Conservation (phyloP, 2,797 vertebrate species). For the Sebastes elongatus region DNA sequence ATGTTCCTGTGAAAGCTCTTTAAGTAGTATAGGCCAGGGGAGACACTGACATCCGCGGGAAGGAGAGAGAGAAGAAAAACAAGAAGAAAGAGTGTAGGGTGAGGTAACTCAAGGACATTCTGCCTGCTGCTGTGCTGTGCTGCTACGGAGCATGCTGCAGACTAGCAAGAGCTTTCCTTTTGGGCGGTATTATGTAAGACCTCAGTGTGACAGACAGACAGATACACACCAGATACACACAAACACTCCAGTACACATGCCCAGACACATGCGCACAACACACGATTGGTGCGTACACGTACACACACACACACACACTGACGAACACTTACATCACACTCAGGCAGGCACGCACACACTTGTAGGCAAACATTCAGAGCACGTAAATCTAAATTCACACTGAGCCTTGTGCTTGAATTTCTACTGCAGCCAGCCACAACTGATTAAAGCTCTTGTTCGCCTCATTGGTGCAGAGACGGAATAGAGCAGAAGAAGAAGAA, state of each 20-base stretch:
- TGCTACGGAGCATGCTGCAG: slow-evolving; percentile 78
- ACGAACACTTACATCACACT: slow-evolving; percentile 8
- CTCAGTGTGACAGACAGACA: slow-evolving; percentile 70
- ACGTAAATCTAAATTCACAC: slow-evolving; percentile 66
- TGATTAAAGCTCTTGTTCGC: slow-evolving; percentile 55
- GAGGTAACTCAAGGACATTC: slow-evolving; percentile 83
- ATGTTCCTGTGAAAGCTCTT: slow-evolving; percentile 59
- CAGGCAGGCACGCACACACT: slow-evolving; percentile 9
- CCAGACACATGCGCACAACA: slow-evolving; percentile 23
- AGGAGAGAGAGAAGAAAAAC: slow-evolving; percentile 12
- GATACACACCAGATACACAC: slow-evolving; percentile 33
- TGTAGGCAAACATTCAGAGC: slow-evolving; percentile 59
- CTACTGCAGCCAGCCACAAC: slow-evolving; percentile 61
- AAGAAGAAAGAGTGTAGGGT: slow-evolving; percentile 51
- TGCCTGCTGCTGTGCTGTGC: slow-evolving; percentile 71
- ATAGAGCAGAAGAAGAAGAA: background rate
- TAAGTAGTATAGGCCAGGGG: slow-evolving; percentile 45
- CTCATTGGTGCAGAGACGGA: slow-evolving; percentile 46
- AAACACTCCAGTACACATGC: background rate
- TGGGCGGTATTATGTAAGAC: slow-evolving; percentile 79
- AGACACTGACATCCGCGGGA: slow-evolving; percentile 54
- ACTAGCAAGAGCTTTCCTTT: slow-evolving; percentile 77
- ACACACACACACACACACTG: background rate
- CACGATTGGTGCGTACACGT: background rate
- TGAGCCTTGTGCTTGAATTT: slow-evolving; percentile 60